A percentile compares a stretch with the other conserved stretches of the same genome.
These are phyloP conservation scores for Oophaga pumilio DNA, from an alignment of 2,113 vertebrate species.

Conservation along the genomic window DNA sequence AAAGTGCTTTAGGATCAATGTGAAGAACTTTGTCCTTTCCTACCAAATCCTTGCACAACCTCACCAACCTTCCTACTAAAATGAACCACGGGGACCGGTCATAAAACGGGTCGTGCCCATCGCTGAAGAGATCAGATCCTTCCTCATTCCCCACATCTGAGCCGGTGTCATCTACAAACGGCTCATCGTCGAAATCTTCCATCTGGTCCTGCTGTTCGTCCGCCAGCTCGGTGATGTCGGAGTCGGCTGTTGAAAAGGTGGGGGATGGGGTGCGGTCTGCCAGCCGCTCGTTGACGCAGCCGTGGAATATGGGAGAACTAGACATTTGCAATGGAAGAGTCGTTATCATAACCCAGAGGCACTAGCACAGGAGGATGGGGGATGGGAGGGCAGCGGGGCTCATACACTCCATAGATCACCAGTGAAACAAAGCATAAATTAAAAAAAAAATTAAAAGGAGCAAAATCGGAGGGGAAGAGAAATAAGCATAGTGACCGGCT, in stretches of 20 bases:
- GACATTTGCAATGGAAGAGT: conserved; percentile 69
- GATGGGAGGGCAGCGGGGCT: conserved; percentile 20
- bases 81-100: conserved; percentile 99
- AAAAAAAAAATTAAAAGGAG: conserved; percentile 52
- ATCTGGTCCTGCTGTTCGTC: conserved; percentile 97
- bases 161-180: conserved; percentile 96
- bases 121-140: conserved; percentile 96
- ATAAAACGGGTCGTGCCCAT: conserved; percentile 98
- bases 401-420: conserved; percentile 58
- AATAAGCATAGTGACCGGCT: neutral
- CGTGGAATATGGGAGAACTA: conserved; percentile 98
- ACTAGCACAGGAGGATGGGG: conserved; percentile 60
- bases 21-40: conserved; percentile 78
- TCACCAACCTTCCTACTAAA: conserved; percentile 99
- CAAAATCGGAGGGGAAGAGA: neutral
- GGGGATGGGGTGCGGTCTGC: conserved; percentile 98
- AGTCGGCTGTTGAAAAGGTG: conserved; percentile 97
- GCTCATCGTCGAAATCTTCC: conserved; percentile 96
- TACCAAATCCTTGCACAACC: conserved; percentile 69
- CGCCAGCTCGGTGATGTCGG: conserved; percentile 97
- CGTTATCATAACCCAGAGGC: conserved; percentile 67
- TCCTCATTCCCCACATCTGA: conserved; percentile 97
- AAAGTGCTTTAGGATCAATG: conserved; percentile 23
- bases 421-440: conserved; percentile 49
- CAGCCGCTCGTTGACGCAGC: conserved; percentile 96